A percentile compares a stretch with the other conserved stretches of the same genome.
Conservation (phyloP, 1,140 invertebrate genomes). For the Drosophila leontia region DNA sequence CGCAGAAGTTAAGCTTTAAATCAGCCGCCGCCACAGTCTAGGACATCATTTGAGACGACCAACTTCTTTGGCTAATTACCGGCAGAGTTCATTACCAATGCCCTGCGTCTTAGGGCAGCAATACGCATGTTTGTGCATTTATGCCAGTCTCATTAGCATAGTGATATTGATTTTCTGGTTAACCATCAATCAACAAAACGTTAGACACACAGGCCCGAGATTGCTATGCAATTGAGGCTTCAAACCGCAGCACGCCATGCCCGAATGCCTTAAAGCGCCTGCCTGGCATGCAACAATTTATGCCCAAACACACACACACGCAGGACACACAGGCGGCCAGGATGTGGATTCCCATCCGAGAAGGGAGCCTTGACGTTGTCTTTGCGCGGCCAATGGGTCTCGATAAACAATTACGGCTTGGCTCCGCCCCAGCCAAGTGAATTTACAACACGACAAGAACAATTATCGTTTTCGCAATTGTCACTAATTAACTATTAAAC, state of each 20-base stretch:
- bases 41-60: background rate
- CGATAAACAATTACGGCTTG: constrained; percentile 74
- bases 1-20: background rate
- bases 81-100: constrained; percentile 63
- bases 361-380: constrained; percentile 34
- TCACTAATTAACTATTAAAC: constrained; percentile 76
- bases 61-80: constrained; percentile 46
- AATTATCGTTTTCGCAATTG: constrained; percentile 73
- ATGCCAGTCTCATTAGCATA: constrained; percentile 77
- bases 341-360: constrained; percentile 11
- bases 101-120: constrained; percentile 31
- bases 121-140: constrained; percentile 33
- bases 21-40: background rate
- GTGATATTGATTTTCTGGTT: constrained; percentile 82
- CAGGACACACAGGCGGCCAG: constrained; percentile 9
- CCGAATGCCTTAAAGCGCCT: constrained; percentile 78
- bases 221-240: constrained; percentile 82
- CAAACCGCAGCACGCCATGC: constrained; percentile 79
- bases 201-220: constrained; percentile 49
- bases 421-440: constrained; percentile 39
- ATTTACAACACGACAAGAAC: constrained; percentile 71
- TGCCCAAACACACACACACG: constrained; percentile 39
- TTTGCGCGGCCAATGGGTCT: constrained; percentile 64
- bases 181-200: constrained; percentile 83
- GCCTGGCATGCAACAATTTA: constrained; percentile 79